A percentile compares a stretch with the other conserved stretches of the same genome.
Conservation (phyloP, 2,113 vertebrate genomes). For the Scophthalmus maximus region DNA sequence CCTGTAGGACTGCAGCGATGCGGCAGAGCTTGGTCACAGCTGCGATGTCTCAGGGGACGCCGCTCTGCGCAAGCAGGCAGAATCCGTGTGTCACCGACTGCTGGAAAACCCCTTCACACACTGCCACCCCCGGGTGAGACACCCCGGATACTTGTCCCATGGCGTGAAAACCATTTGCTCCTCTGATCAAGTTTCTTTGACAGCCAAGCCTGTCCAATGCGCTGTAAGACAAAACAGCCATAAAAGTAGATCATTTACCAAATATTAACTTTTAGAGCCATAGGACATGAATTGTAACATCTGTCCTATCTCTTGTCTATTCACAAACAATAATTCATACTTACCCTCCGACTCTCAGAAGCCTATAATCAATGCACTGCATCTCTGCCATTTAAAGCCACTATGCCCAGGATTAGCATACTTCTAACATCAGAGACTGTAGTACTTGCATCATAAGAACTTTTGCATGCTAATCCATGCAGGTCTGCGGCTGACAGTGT, state of each 20-base stretch:
- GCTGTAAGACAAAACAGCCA: not conserved
- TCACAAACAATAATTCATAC: not conserved
- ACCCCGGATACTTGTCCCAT: not conserved
- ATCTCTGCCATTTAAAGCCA: not conserved
- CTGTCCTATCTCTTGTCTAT: no score
- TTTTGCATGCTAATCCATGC: not conserved
- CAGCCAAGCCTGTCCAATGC: not conserved
- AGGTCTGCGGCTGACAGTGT: not conserved
- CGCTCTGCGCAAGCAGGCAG: slow-evolving; percentile 56
- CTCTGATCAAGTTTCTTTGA: not conserved
- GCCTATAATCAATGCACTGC: not conserved
- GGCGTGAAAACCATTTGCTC: not conserved
- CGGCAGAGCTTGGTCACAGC: slow-evolving; percentile 75
- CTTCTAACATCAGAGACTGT: not conserved
- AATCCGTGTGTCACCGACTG: slow-evolving; percentile 81
- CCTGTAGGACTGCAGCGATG: slow-evolving; percentile 83
- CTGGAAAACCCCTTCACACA: slow-evolving; percentile 83
- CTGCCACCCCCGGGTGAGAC: slow-evolving; percentile 86
- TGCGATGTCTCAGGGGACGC: slow-evolving; percentile 73
- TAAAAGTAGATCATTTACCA: not conserved
- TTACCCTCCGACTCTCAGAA: not conserved
- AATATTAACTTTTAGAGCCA: no score
- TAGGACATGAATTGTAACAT: no score
- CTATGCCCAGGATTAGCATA: not conserved
- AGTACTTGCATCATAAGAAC: not conserved